These are phyloP conservation scores for Whitmania pigra DNA, from an alignment of 1,140 invertebrate genomes.

Conservation along the genomic window DNA sequence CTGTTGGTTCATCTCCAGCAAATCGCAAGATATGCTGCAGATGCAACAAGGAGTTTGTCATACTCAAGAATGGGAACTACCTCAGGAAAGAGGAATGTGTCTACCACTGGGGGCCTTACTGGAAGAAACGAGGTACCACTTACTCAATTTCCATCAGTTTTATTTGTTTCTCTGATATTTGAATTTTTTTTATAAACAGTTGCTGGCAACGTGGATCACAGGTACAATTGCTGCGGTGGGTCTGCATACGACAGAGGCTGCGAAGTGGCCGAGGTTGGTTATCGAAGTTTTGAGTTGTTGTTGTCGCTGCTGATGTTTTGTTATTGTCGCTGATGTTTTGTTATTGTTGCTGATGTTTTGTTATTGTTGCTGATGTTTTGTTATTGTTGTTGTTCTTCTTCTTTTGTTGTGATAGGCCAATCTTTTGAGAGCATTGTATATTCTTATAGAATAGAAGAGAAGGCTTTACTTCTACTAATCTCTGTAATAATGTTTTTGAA, in stretches of 20 bases:
- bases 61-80: slow-evolving; percentile 62
- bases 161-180: slow-evolving; percentile 2
- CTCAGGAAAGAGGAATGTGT: slow-evolving; percentile 63
- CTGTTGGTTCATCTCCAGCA: slow-evolving; percentile 28
- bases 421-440: background rate
- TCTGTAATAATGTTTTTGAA: background rate
- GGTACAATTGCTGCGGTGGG: slow-evolving; percentile 52
- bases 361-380: no score
- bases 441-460: background rate
- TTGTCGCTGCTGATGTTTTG: no score
- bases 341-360: no score
- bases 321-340: no score
- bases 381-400: no score
- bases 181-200: slow-evolving; percentile 34
- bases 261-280: slow-evolving; percentile 53
- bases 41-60: slow-evolving; percentile 64
- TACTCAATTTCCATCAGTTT: background rate
- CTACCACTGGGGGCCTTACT: slow-evolving; percentile 76
- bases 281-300: background rate
- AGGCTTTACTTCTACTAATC: no score
- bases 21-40: slow-evolving; percentile 61
- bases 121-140: slow-evolving; percentile 58
- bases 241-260: slow-evolving; percentile 66
- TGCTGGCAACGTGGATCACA: slow-evolving; percentile 40
- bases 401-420: background rate